Evolutionary conservation across 2,113 vertebrate genomes (phyloP), one percentile per base, ranked within the genome.

Genomic region (Uria aalge): DNA sequence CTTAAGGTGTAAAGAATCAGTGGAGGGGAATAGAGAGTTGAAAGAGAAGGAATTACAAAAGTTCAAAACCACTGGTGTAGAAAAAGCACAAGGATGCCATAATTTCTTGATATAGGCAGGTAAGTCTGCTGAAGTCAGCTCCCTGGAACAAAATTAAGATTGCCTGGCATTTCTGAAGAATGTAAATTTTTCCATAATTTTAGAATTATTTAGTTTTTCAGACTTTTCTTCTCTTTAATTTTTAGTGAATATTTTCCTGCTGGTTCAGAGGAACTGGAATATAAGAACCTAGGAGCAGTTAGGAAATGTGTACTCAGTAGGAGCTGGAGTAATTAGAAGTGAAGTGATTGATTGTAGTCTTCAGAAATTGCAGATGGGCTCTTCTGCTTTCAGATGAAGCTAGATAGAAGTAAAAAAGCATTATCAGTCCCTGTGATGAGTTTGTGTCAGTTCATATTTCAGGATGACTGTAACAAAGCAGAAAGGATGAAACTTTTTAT

Each of bases 21-120:
- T 97, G 95, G 82, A 96, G 94, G 36, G 86, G 86, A 96, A 96
- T 67, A 85, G 80, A 87, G 80, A 94, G 55, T 36, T 89, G 68
- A 77, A 95, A 89, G 59, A 83, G 68, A 88, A 94, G 57, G 86
- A 91, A 92, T 94, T 84, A 59, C 43, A 78, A 68, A 96, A 91
- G 95, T 94, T 90, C 72, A 96, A 95, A 96, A 71, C 7, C 75
- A 74, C 16, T 91, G 82, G 30, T 77, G 63, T 92, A 80, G 76
- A 96, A 96, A 91, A 95, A 47, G 63, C 59, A 84, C 20, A 69
- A 69, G 56, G 83, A 93, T 71, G 38, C 66, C 20, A 57, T 83
- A 91, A 91, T 95, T 94, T 95, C 83, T 71, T 77, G 38, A 57
- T 92, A 55, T 86, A 88, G 7, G 22, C 84, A 62, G 43, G 3